Conservation (phyloP, 2,888 invertebrate genomes). For the Drosophila parthenogenetica region DNA sequence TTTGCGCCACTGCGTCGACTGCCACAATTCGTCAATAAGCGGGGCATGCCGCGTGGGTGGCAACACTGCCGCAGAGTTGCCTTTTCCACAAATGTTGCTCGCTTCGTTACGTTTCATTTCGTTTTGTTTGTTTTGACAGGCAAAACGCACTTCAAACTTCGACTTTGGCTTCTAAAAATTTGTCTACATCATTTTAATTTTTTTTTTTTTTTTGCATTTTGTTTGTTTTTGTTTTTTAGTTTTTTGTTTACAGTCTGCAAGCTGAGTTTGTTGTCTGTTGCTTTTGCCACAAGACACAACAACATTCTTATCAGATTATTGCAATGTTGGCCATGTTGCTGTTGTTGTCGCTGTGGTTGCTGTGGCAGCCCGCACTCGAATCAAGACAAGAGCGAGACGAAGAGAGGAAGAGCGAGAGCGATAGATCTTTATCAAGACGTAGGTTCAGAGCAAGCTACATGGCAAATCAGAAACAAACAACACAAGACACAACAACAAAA, state of each 20-base stretch:
- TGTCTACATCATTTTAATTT: constrained; percentile 4
- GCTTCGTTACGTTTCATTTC: constrained; percentile 16
- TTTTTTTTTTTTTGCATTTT: neutral
- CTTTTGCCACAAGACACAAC: constrained; percentile 57
- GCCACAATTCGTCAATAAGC: constrained; percentile 61
- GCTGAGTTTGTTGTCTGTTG: constrained; percentile 37
- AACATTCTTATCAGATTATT: constrained; percentile 78
- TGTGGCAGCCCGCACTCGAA: constrained; percentile 65
- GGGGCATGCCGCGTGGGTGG: constrained; percentile 55
- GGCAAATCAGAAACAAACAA: constrained; percentile 19
- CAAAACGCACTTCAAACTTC: constrained; percentile 55
- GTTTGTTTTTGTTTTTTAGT: neutral
- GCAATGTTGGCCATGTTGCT: constrained; percentile 53
- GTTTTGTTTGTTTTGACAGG: constrained; percentile 62
- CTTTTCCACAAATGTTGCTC: constrained; percentile 10
- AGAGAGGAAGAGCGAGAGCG: constrained; percentile 25
- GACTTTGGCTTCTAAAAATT: constrained; percentile 32
- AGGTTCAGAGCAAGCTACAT: constrained; percentile 65
- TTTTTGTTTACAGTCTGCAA: constrained; percentile 8
- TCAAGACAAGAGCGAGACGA: constrained; percentile 5
- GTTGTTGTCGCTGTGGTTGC: constrained; percentile 35
- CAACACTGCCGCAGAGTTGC: constrained; percentile 17
- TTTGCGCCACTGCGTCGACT: constrained; percentile 76
- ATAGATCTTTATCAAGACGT: constrained; percentile 78
- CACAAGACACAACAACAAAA: constrained; percentile 22